Evolutionary conservation across 1,140 invertebrate species (phyloP).

Genomic region (Drosophila funebris): DNA sequence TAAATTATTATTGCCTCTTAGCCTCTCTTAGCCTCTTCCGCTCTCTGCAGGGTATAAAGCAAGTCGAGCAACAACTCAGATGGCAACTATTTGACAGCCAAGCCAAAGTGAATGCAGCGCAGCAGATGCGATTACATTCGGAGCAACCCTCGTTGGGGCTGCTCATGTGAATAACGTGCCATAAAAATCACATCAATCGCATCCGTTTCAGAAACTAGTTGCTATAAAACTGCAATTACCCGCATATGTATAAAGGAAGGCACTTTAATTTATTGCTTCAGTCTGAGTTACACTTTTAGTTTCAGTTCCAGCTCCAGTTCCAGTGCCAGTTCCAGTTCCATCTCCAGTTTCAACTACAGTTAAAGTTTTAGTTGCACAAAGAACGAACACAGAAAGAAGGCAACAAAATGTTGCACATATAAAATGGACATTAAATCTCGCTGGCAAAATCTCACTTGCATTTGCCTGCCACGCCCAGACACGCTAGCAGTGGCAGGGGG

Average conservation of each 20-base stretch:
- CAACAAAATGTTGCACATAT: conserved; percentile 17
- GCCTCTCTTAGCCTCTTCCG: no score
- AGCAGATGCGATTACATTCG: conserved; percentile 9
- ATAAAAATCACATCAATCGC: conserved; percentile 80
- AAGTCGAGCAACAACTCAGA: background rate
- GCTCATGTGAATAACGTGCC: conserved; percentile 40
- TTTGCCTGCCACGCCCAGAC: conserved; percentile 38
- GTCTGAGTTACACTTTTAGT: background rate
- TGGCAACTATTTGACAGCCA: background rate
- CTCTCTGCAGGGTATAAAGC: background rate
- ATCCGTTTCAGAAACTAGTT: conserved; percentile 75
- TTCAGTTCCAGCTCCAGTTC: background rate
- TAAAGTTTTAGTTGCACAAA: no score
- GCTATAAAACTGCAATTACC: conserved; percentile 79
- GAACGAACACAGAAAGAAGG: background rate
- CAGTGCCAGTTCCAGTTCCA: conserved; percentile 11
- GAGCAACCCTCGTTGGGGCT: background rate
- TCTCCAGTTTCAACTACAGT: conserved; percentile 5
- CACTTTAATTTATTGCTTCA: conserved; percentile 15
- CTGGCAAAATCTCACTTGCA: conserved; percentile 41
- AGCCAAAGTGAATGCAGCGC: background rate
- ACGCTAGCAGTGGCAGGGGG: no score
- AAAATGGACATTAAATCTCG: conserved; percentile 68
- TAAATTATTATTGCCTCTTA: no score
- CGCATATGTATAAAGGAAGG: conserved; percentile 51